phyloP scores from a whole-genome alignment of 2,797 vertebrate species.

The Girardinus metallicus region DNA sequence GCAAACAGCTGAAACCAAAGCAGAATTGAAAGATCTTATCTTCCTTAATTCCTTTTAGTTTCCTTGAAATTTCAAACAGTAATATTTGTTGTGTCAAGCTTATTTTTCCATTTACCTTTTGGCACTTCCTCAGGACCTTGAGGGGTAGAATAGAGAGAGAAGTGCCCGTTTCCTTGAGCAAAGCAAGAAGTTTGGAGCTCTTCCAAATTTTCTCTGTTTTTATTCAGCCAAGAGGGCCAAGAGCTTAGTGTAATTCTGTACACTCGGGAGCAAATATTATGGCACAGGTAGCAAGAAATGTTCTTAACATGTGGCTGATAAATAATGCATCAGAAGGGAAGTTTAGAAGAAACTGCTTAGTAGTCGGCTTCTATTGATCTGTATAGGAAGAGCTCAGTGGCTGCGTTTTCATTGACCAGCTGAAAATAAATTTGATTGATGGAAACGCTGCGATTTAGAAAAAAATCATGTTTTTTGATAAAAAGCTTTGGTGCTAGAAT shows the following conservation, averaged over 20 bases:
- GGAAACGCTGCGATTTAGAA: too few relatives aligned
- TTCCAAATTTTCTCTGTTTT: constrained; percentile 29
- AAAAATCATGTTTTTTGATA: too few relatives aligned
- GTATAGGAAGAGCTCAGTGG: constrained; percentile 13
- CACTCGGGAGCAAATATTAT: neutral
- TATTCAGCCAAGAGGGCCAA: constrained; percentile 19
- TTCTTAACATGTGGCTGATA: neutral
- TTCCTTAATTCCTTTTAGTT: constrained; percentile 10
- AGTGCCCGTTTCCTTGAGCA: constrained; percentile 1
- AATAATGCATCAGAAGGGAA: neutral
- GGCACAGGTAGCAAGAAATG: neutral
- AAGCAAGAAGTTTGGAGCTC: constrained; percentile 21
- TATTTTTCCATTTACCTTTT: constrained; percentile 27
- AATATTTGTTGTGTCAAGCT: constrained; percentile 35
- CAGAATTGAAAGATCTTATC: constrained; percentile 45
- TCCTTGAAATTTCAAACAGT: constrained; percentile 32
- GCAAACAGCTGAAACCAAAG: constrained; percentile 37
- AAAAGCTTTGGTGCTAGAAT: too few relatives aligned
- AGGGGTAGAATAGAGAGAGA: constrained; percentile 1
- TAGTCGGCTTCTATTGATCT: constrained; percentile 1
- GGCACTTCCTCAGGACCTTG: constrained; percentile 50
- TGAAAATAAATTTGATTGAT: too few relatives aligned
- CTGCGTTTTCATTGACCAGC: neutral
- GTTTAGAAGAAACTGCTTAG: neutral
- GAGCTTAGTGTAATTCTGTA: neutral